Base-by-base conservation (phyloP, 2,113 vertebrate genomes). In the Lates calcarifer region DNA sequence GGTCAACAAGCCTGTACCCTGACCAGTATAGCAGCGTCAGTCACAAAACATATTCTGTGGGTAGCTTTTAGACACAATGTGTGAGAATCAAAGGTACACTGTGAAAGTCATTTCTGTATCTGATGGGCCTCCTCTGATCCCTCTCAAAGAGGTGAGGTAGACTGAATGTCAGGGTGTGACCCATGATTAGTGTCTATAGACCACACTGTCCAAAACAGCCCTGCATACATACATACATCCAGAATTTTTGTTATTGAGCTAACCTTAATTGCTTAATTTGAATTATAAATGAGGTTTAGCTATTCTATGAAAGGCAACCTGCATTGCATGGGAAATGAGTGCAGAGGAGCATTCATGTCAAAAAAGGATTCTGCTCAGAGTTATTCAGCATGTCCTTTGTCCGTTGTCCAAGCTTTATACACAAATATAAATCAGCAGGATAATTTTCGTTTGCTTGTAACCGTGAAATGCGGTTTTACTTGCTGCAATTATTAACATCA, bases 241-340 rank as follows among this genome's bases (percentile, higher is more conserved):
- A 62, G 33, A 74, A 24, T 49, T 43, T 22, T 74, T 87, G 57
- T 79, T 76, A 72, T 29, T 85, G 22, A 51, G n/a, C n/a, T 24
- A 51, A 70, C 61, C 63, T 70, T 76, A 83, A 82, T 83, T 88
- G 55, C 77, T 80, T 86, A 55, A 87, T 87, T 81, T 83, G 56
- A 85, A 87, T 88, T 15, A 80, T 84, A 80, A 83, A 88, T 72
- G 1, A 78, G 74, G 26, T 51, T 73, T 83, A 67, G 57, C 17
- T 67, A n/a, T 82, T 84, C 45, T 77, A 81, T 88, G 53, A 85
- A 83, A 77, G 47, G 71, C 63, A 71, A 45, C n/a, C 57, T 61
- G 68, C 26, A 51, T 74, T 35, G n/a, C 66, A 33, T 69, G 73
- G 62, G 62, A 81, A 84, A 82, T 39, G 14, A 73, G 49, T 60